Percentiles rank a stretch among this genome's conserved stretches.
Evolutionary conservation across 2,888 invertebrate genomes (phyloP).

Genomic region (Lycaena phlaeas): DNA sequence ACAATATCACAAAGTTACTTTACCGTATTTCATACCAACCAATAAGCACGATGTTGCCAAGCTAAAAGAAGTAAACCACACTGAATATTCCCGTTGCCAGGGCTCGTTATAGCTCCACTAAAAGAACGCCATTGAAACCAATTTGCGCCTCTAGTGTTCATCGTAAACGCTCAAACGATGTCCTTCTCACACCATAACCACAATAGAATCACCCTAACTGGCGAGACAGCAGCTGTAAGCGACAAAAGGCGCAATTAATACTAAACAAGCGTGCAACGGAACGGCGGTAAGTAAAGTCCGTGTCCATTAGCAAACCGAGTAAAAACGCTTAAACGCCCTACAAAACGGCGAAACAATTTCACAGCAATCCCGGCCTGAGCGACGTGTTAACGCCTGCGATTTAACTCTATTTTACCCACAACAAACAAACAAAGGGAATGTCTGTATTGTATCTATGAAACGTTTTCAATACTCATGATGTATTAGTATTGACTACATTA

Average conservation of each 20-base stretch:
- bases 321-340: conserved; percentile 39
- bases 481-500: too few relatives aligned
- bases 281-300: conserved; percentile 45
- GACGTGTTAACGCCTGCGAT: conserved; percentile 51
- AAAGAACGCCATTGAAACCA: conserved; percentile 10
- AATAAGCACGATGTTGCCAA: too few relatives aligned
- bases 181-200: conserved; percentile 19
- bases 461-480: too few relatives aligned
- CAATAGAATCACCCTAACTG: conserved; percentile 20
- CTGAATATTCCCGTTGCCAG: not conserved
- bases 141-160: conserved; percentile 12
- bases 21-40: too few relatives aligned
- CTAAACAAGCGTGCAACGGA: conserved; percentile 47
- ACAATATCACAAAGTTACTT: too few relatives aligned
- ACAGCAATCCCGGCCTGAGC: conserved; percentile 39
- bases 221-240: conserved; percentile 42
- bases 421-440: conserved; percentile 5
- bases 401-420: conserved; percentile 36
- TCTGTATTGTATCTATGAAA: not conserved
- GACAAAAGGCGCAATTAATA: conserved; percentile 66
- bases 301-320: conserved; percentile 44
- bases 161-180: conserved; percentile 13
- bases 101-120: not conserved
- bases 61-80: not conserved
- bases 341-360: conserved; percentile 51